These are phyloP conservation scores for Cryptoleucopteryx plumbea DNA, from an alignment of 2,113 vertebrate species.

Conservation along the genomic window DNA sequence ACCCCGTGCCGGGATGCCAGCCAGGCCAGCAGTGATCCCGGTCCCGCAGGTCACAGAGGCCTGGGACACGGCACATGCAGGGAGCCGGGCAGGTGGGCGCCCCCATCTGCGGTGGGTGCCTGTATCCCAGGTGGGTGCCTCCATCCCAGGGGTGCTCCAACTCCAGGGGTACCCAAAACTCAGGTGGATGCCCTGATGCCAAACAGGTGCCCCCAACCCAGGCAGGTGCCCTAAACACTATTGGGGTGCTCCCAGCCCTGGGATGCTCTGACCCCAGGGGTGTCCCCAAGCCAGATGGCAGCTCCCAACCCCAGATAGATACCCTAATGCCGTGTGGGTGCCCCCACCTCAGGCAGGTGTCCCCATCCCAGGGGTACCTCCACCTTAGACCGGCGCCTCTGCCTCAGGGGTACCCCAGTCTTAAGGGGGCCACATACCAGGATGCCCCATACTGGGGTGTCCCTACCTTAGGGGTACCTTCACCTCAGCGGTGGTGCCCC, in stretches of 20 bases:
- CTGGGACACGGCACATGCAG: rapidly evolving
- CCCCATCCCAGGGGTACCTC: background rate
- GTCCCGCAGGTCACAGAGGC: background rate
- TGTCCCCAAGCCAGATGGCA: background rate
- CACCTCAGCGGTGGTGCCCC: too few species aligned
- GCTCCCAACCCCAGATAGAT: background rate
- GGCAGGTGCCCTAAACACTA: background rate
- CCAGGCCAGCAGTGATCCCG: rapidly evolving
- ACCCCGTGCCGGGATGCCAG: rapidly evolving
- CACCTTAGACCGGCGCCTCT: background rate
- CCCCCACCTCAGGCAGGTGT: too few species aligned
- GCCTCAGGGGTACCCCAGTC: background rate
- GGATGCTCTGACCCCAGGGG: background rate
- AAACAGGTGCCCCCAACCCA: background rate
- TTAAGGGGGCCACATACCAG: background rate
- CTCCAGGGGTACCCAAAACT: background rate
- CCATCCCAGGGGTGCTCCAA: background rate
- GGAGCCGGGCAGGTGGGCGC: rapidly evolving
- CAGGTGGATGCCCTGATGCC: background rate
- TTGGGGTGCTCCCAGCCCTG: background rate
- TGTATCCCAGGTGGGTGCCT: background rate
- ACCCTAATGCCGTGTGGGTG: background rate
- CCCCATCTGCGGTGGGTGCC: background rate
- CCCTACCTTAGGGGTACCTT: background rate
- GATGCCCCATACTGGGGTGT: background rate